Evolutionary conservation across 2,113 vertebrate species (phyloP).

Genomic region (Megalops atlanticus): DNA sequence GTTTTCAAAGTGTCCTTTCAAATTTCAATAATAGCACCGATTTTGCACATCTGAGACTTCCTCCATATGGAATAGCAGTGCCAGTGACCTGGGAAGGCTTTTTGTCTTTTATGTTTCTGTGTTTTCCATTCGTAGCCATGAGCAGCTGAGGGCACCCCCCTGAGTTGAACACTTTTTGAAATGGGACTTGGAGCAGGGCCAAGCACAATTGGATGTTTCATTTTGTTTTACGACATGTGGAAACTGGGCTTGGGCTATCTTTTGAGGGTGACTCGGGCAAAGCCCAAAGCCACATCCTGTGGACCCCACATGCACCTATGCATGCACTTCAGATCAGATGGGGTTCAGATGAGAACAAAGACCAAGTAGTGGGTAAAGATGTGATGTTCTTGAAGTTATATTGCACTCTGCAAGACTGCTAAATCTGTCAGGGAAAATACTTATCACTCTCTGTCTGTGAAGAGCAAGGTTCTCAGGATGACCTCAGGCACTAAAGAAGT

Average conservation of each 20-base stretch:
- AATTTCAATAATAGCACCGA: not conserved
- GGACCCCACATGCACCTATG: not conserved
- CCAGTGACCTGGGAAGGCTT: not conserved
- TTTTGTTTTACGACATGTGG: slow-evolving; percentile 10
- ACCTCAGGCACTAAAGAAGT: not conserved
- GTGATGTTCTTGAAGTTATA: not conserved
- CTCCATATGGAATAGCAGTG: slow-evolving; percentile 1
- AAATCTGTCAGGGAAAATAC: not conserved
- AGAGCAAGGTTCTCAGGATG: not conserved
- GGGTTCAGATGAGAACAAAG: not conserved
- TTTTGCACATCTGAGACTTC: slow-evolving; percentile 17
- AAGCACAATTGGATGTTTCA: not conserved
- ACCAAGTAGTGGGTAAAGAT: not conserved
- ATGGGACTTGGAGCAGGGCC: slow-evolving; percentile 7
- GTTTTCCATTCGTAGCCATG: not conserved
- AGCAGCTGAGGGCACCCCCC: not conserved
- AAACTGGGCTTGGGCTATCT: slow-evolving; percentile 9
- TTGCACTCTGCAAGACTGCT: not conserved
- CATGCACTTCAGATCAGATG: not conserved
- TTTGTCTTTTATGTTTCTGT: not conserved
- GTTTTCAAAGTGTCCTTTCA: slow-evolving; percentile 22
- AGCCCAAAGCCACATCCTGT: slow-evolving; percentile 2
- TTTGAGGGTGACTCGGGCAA: not conserved
- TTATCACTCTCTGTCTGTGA: not conserved
- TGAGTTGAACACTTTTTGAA: not conserved